These are phyloP conservation scores for Galago senegalensis DNA, from an alignment of 2,797 vertebrate species.

Conservation along the genomic window DNA sequence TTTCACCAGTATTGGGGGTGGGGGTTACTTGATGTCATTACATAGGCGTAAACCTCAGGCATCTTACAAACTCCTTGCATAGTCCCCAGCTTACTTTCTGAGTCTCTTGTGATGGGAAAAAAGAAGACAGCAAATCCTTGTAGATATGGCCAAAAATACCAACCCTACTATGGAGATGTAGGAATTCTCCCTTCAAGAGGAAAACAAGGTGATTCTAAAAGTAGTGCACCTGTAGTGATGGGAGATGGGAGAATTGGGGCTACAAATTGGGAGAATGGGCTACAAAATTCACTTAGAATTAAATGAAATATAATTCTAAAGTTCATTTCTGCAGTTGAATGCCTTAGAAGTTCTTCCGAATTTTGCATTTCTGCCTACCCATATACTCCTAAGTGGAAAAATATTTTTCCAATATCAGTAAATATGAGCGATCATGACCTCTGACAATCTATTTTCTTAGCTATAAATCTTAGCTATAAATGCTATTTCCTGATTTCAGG, in stretches of 20 bases:
- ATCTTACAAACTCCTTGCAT: neutral
- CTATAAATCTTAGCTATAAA: constrained; percentile 44
- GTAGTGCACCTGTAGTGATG: accelerated
- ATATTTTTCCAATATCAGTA: neutral
- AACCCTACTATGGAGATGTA: neutral
- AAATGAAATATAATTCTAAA: neutral
- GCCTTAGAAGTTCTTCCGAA: neutral
- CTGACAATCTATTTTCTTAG: neutral
- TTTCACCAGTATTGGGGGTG: neutral
- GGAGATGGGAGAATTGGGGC: neutral
- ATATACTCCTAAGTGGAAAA: neutral
- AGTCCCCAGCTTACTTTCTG: neutral
- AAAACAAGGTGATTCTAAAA: neutral
- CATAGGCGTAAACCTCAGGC: neutral
- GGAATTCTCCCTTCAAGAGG: neutral
- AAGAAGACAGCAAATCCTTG: neutral
- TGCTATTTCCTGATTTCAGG: neutral
- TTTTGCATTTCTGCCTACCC: neutral
- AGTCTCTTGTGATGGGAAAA: neutral
- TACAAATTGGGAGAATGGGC: accelerated
- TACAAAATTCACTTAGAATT: no score
- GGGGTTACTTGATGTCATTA: neutral
- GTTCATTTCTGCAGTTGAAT: neutral
- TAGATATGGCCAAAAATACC: accelerated
- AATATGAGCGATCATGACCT: neutral